phyloP scores from a whole-genome alignment of 1,140 invertebrate species.

The Dinoponera quadriceps region DNA sequence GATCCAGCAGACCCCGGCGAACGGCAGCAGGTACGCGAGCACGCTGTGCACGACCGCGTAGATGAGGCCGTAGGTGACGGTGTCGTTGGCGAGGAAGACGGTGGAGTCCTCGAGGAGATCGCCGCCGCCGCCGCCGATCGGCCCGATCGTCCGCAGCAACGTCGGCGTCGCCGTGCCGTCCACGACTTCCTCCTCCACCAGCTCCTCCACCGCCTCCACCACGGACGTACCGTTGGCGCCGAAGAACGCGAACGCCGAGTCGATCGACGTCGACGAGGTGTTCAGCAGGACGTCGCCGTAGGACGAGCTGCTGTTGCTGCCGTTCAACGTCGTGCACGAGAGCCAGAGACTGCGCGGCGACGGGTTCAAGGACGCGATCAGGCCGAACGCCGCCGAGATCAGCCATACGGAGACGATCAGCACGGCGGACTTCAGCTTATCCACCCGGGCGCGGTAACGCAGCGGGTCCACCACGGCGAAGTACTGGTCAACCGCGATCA shows the following conservation, averaged over 20 bases:
- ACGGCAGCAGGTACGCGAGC: slow-evolving; percentile 89
- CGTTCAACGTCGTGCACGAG: slow-evolving; percentile 78
- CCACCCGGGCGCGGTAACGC: slow-evolving; percentile 92
- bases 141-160: not conserved
- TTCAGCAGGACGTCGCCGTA: slow-evolving; percentile 34
- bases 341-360: slow-evolving; percentile 86
- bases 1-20: slow-evolving; percentile 89
- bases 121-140: not conserved
- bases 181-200: slow-evolving; percentile 15
- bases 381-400: slow-evolving; percentile 87
- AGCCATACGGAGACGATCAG: slow-evolving; percentile 90
- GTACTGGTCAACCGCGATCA: slow-evolving; percentile 95
- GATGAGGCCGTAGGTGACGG: slow-evolving; percentile 77
- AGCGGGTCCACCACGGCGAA: slow-evolving; percentile 94
- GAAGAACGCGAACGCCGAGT: not conserved
- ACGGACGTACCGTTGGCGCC: slow-evolving; percentile 19
- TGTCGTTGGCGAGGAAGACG: slow-evolving; percentile 10
- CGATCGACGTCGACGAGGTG: not conserved
- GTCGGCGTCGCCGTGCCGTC: not conserved
- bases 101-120: slow-evolving; percentile 60
- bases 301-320: not conserved
- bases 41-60: slow-evolving; percentile 86
- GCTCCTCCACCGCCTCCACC: not conserved
- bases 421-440: slow-evolving; percentile 89
- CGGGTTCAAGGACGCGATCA: slow-evolving; percentile 85